These are phyloP conservation scores for Sebastes hopkinsi DNA, from an alignment of 2,797 vertebrate species.

Conservation along the genomic window DNA sequence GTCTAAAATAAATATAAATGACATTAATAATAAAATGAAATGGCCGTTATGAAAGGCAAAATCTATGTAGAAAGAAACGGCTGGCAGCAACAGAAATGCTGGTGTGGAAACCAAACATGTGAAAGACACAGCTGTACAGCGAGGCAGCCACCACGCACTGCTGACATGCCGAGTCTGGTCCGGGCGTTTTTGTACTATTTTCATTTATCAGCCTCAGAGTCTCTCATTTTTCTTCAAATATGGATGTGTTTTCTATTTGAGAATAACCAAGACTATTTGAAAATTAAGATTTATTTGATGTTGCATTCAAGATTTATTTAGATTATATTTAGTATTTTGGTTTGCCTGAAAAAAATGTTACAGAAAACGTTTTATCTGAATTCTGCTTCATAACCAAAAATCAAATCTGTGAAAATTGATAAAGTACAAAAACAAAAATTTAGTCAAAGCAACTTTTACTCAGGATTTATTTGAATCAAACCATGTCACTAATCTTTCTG, in stretches of 20 bases:
- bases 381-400: background rate
- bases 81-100: too few relatives aligned
- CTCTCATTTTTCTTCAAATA: background rate
- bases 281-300: background rate
- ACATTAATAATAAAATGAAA: too few relatives aligned
- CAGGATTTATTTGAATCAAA: background rate
- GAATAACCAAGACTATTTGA: background rate
- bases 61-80: too few relatives aligned
- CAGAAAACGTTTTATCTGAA: too few relatives aligned
- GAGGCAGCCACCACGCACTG: rapidly evolving
- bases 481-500: too few relatives aligned
- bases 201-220: background rate
- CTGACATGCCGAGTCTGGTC: too few relatives aligned
- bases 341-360: background rate
- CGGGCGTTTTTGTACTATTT: too few relatives aligned
- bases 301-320: background rate
- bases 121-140: too few relatives aligned
- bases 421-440: background rate
- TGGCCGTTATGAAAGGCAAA: too few relatives aligned
- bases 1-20: too few relatives aligned
- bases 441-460: background rate
- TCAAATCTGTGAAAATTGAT: background rate
- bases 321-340: background rate
- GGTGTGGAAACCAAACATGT: too few relatives aligned
- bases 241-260: background rate